Evolutionary conservation across 1,140 invertebrate species (phyloP), one percentile per base, ranked within the genome.

Genomic region (Pseudomyrmex sp.): DNA sequence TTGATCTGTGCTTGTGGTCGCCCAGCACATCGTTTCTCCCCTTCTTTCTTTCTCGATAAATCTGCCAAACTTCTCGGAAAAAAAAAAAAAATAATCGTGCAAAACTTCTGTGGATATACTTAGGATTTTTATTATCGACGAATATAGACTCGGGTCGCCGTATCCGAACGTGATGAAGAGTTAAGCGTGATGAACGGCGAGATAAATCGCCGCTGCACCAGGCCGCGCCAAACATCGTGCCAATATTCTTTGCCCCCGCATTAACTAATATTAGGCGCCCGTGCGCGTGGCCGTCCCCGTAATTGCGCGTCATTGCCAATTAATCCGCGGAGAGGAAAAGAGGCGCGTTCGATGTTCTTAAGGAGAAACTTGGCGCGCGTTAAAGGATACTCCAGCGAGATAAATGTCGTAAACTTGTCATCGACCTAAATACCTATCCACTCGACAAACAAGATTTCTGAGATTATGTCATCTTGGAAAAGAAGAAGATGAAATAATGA

Each of bases 231-330:
- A 44, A 82, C 26, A 20, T 63, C 26, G 88, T 90, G 90, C 88
- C 89, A 91, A 90, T 90, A 90, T 85, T 90, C 54, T 83, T 90
- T 86, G 68, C 65, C 44, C 73, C 66, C 70, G 61, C 69, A 26
- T 56, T 35, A 48, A 87, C 87, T 91, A 91, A 90, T 90, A 91
- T 90, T 90, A 91, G 85, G 74, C 70, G 61, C 13, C 26, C 54
- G 76, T 44, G 35, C 26, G 46, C 23, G 72, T 15, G 52, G 44
- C 15, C 56, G 59, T 56, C 54, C 20, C 59, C 73, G 65, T 72
- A 76, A 83, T 72, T 86, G 46, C 59, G 46, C 58, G 79, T 75
- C 74, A 77, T 68, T 77, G 79, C 70, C 79, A 82, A 82, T 82
- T 82, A 82, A 75, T 82, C 35, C 59, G 69, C 35, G 48, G 46